These are phyloP conservation scores for Seriola quinqueradiata DNA, from an alignment of 2,113 vertebrate species.

Conservation along the genomic window DNA sequence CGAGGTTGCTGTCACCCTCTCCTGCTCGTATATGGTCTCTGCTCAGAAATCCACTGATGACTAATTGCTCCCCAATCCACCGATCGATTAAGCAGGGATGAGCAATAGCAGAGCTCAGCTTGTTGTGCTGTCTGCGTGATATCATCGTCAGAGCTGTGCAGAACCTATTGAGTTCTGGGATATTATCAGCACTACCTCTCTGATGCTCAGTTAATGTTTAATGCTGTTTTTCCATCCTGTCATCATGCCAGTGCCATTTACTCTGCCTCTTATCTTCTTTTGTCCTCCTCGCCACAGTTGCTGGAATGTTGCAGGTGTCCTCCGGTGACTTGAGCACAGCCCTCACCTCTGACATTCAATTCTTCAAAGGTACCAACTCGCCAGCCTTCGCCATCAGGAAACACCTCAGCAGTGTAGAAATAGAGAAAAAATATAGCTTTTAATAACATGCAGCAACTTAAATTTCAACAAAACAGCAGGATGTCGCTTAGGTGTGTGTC, in stretches of 20 bases:
- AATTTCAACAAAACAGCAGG: neutral
- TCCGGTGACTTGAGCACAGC: constrained; percentile 90
- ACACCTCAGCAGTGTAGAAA: neutral
- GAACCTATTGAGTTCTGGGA: constrained; percentile 11
- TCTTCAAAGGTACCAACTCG: constrained; percentile 90
- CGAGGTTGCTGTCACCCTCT: constrained; percentile 54
- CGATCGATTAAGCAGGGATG: constrained; percentile 32
- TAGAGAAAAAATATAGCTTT: neutral
- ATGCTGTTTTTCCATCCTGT: constrained; percentile 12
- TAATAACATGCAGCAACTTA: neutral
- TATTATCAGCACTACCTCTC: constrained; percentile 30
- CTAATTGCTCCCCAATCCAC: constrained; percentile 57
- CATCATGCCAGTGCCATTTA: neutral
- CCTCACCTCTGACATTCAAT: constrained; percentile 93
- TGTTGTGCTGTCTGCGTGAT: constrained; percentile 43
- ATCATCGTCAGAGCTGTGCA: constrained; percentile 32
- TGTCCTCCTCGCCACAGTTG: constrained; percentile 82
- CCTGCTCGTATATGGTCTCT: constrained; percentile 56
- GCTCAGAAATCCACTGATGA: constrained; percentile 70
- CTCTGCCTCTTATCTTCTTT: constrained; percentile 8
- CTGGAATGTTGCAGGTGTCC: constrained; percentile 91
- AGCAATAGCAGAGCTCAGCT: constrained; percentile 36
- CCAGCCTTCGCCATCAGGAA: neutral
- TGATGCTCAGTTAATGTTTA: constrained; percentile 9
- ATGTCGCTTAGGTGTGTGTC: neutral